Evolutionary conservation across 2,888 invertebrate genomes (phyloP), one percentile per base, ranked within the genome.

Genomic region (Oxystoma pomonae): DNA sequence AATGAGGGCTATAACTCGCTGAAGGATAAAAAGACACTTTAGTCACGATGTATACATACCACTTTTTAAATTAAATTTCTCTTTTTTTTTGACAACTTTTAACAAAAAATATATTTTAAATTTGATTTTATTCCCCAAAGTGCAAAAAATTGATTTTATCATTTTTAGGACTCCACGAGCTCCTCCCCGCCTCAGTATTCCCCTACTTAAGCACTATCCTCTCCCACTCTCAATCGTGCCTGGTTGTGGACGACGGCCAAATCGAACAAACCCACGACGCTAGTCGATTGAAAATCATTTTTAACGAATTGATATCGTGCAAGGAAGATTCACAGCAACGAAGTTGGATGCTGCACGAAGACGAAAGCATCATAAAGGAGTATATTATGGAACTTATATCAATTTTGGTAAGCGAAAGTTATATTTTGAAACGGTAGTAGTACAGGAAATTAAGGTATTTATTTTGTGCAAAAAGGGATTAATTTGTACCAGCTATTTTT

Each of bases 301-400:
- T 96, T 70, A 87, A 88, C 68, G 90, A 95, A 67, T 81, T 97
- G 68, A 91, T 92, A 1, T 90, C 90, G 66, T 94, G 95, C 69
- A 96, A 96, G 70, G 94, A 96, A 75, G 97, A 97, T 77, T 92
- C 95, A 0, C 96, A 98, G 76, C 97, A 98, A 76, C 84, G 97
- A 63, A 95, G 94, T 71, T 97, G 97, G 97, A 93, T 94, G 78
- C 82, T 97, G 22, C 93, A 96, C 77, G 96, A 97, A 77, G 97
- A 97, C 78, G 96, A 96, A 70, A 87, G 87, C 65, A 90, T 92
- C 70, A 96, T 97, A 75, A 88, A 89, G 65, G 91, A 92, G 65
- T 92, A 94, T 78, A 84, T 97, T 62, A 85, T 88, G 62, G 92
- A 93, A 77, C 83, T 93, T 20, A 90, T 90, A 58, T 91, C 91